Percentiles rank a stretch among this genome's conserved stretches.
phyloP scores from a whole-genome alignment of 2,113 vertebrate species.

The Psammodynastes pulverulentus region DNA sequence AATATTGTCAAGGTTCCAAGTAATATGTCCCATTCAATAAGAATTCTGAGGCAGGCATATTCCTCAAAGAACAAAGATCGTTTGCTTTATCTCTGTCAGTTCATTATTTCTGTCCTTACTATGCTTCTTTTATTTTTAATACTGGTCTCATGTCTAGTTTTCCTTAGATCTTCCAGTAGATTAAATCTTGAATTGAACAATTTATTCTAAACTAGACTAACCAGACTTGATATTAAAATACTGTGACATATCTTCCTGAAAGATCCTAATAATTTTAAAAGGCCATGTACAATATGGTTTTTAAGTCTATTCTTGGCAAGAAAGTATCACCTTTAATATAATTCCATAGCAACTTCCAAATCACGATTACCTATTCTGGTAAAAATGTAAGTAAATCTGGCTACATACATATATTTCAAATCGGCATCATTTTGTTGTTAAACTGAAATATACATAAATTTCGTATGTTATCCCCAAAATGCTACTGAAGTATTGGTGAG shows the following conservation, averaged over 20 bases:
- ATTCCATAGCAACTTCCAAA: background rate
- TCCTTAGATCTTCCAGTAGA: background rate
- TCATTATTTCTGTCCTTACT: background rate
- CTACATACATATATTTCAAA: background rate
- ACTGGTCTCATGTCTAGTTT: background rate
- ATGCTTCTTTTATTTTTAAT: background rate
- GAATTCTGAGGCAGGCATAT: too few species aligned
- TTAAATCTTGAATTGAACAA: background rate
- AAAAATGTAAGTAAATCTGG: background rate
- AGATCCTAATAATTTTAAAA: background rate
- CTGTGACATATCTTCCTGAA: background rate
- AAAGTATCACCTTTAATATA: background rate
- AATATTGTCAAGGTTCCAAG: background rate
- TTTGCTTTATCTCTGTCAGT: background rate
- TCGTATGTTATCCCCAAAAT: background rate
- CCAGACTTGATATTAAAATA: background rate
- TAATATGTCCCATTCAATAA: too few species aligned
- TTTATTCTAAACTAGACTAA: background rate
- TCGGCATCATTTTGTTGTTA: background rate
- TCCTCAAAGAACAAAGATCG: too few species aligned
- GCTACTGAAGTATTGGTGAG: background rate
- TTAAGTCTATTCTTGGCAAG: background rate
- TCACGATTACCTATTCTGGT: background rate
- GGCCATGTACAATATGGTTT: background rate
- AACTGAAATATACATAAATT: background rate